These are phyloP conservation scores for Hassar affinis DNA, from an alignment of 2,113 vertebrate genomes.

Conservation along the genomic window DNA sequence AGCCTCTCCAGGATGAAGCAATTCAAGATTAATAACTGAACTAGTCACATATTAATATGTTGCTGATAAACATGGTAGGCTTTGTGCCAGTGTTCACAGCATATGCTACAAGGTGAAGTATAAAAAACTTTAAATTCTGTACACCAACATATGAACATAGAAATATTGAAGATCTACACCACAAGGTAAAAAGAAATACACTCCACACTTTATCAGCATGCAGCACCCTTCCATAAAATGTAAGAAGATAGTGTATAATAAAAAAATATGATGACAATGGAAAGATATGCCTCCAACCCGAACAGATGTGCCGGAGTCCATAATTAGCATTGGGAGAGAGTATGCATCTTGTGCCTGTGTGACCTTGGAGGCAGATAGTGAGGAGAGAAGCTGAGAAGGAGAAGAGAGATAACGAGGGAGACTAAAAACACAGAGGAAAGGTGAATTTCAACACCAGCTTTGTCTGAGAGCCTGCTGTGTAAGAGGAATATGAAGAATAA, in stretches of 20 bases:
- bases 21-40: neutral
- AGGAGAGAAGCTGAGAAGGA: conserved; percentile 41
- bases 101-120: neutral
- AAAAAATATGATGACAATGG: conserved; percentile 38
- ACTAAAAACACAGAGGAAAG: conserved; percentile 49
- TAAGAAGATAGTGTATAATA: conserved; percentile 31
- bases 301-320: conserved; percentile 36
- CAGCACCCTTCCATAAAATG: conserved; percentile 4
- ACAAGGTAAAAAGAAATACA: conserved; percentile 7
- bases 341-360: conserved; percentile 40
- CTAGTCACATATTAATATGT: neutral
- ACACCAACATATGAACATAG: neutral
- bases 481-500: neutral
- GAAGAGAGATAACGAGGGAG: conserved; percentile 50
- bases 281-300: conserved; percentile 22
- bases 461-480: conserved; percentile 35
- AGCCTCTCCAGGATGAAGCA: neutral
- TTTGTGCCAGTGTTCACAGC: neutral
- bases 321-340: conserved; percentile 54
- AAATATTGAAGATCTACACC: neutral
- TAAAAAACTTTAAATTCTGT: neutral
- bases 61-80: neutral
- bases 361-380: conserved; percentile 54
- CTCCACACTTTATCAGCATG: conserved; percentile 12
- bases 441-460: conserved; percentile 48